A percentile compares a stretch with the other conserved stretches of the same genome.
These are phyloP conservation scores for Lepus timidus DNA, from an alignment of 2,113 vertebrate genomes.

Conservation along the genomic window DNA sequence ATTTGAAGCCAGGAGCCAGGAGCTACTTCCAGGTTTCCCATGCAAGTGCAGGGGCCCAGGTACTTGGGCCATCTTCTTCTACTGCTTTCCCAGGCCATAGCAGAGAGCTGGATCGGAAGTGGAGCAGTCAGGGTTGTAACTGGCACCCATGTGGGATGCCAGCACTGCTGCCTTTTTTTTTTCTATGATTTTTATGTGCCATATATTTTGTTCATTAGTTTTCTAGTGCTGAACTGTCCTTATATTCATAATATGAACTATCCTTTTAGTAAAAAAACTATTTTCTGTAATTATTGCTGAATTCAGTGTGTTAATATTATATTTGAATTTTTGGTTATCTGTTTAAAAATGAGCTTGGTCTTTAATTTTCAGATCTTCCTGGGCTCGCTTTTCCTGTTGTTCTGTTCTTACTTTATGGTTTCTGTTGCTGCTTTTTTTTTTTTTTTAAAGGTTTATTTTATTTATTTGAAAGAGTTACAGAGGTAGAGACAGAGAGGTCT, in stretches of 20 bases:
- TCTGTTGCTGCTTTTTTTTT: conserved; percentile 16
- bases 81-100: too few relatives aligned
- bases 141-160: too few relatives aligned
- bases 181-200: not conserved
- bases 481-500: too few relatives aligned
- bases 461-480: too few relatives aligned
- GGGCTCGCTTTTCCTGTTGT: not conserved
- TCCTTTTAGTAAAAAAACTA: not conserved
- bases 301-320: not conserved
- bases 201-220: not conserved
- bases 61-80: too few relatives aligned
- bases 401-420: conserved; percentile 9
- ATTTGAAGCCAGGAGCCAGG: too few relatives aligned
- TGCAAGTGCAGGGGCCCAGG: too few relatives aligned
- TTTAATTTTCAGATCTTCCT: conserved; percentile 4
- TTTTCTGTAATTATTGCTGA: conserved; percentile 22
- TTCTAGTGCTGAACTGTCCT: conserved; percentile 13
- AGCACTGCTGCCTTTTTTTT: not conserved
- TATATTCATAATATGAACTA: conserved; percentile 27
- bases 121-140: too few relatives aligned
- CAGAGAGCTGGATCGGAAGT: too few relatives aligned
- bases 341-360: conserved; percentile 33
- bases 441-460: too few relatives aligned
- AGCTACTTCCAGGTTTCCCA: too few relatives aligned
- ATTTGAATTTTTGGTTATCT: conserved; percentile 34